Conservation (phyloP, 2,888 invertebrate genomes). For the Actias luna region DNA sequence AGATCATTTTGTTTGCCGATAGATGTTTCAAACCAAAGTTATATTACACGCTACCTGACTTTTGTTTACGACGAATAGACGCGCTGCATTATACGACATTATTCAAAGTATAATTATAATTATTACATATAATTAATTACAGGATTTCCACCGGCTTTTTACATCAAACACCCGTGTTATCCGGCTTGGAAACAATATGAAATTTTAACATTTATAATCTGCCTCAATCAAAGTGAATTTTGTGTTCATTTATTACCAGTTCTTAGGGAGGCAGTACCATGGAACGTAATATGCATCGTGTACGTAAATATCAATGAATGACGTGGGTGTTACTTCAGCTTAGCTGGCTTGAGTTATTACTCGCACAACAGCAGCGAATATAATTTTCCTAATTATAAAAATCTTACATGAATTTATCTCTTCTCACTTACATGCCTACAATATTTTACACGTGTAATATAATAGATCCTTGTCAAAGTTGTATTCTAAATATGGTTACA, state of each 20-base stretch:
- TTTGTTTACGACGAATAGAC: too few relatives aligned
- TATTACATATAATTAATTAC: neutral
- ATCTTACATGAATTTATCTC: neutral
- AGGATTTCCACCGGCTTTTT: neutral
- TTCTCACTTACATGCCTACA: neutral
- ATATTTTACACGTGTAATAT: neutral
- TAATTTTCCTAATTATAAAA: neutral
- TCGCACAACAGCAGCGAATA: neutral
- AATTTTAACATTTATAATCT: neutral
- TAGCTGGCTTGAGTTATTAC: constrained; percentile 25
- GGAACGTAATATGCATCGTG: neutral
- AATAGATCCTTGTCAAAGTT: neutral
- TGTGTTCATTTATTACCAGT: neutral
- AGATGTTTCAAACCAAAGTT: too few relatives aligned
- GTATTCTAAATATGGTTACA: too few relatives aligned
- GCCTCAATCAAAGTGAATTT: constrained; percentile 2
- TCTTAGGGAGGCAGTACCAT: neutral
- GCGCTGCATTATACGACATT: neutral
- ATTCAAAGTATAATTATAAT: neutral
- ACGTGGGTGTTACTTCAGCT: constrained; percentile 9
- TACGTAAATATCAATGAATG: neutral
- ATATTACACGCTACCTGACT: too few relatives aligned
- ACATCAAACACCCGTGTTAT: neutral
- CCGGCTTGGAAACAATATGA: neutral
- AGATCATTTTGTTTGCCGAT: too few relatives aligned